phyloP scores from a whole-genome alignment of 2,797 vertebrate genomes.

The Cottoperca gobio region DNA sequence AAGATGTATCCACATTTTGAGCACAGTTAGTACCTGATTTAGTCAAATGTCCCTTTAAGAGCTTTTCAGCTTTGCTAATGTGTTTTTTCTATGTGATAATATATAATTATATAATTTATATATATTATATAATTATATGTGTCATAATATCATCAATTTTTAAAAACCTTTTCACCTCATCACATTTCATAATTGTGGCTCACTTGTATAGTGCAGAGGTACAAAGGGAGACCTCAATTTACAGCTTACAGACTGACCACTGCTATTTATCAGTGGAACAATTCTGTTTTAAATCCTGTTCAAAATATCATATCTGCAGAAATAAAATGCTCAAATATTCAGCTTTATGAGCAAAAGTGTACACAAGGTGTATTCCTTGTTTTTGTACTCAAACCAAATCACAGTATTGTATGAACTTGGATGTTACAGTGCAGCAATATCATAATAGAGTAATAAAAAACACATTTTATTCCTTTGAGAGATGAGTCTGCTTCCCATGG shows the following conservation, averaged over 20 bases:
- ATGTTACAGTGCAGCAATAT: background rate
- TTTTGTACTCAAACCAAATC: background rate
- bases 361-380: no score
- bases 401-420: background rate
- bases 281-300: constrained; percentile 1
- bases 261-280: background rate
- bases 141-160: no score
- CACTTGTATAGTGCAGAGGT: no score
- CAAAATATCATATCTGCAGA: background rate
- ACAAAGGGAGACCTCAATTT: background rate
- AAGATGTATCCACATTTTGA: background rate
- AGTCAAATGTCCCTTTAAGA: background rate
- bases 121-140: no score
- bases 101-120: no score
- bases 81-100: no score
- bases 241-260: background rate
- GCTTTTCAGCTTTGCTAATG: background rate
- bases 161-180: background rate
- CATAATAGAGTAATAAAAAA: background rate
- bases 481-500: background rate
- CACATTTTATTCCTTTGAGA: background rate
- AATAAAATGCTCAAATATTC: background rate
- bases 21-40: background rate
- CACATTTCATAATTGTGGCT: background rate
- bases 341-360: background rate